Conservation (phyloP, 2,888 invertebrate species). For the Rhagonycha lutea region DNA sequence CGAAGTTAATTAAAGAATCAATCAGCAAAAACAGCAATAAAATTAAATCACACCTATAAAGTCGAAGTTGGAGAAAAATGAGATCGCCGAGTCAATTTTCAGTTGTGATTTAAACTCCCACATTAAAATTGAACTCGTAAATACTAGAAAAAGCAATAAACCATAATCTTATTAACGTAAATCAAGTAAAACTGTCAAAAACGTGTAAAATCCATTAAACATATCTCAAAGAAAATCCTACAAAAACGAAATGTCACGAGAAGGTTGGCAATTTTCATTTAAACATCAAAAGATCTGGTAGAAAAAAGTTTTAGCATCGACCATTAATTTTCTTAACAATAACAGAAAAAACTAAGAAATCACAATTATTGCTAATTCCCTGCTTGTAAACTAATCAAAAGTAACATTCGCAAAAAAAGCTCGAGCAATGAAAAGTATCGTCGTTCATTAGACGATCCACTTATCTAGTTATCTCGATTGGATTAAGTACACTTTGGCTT, state of each 20-base stretch:
- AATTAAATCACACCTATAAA: neutral
- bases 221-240: neutral
- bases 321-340: neutral
- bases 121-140: neutral
- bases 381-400: neutral
- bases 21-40: neutral
- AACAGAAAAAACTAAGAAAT: neutral
- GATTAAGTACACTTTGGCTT: conserved; percentile 10
- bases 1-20: neutral
- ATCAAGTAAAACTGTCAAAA: conserved; percentile 1
- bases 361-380: neutral
- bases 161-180: conserved; percentile 4
- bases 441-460: conserved; percentile 21
- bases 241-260: neutral
- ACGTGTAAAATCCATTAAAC: neutral
- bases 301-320: neutral
- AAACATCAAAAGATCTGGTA: neutral
- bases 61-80: neutral
- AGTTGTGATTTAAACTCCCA: neutral
- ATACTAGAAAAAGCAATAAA: neutral
- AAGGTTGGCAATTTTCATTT: neutral
- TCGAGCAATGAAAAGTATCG: conserved; percentile 15
- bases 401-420: neutral
- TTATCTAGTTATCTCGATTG: conserved; percentile 22
- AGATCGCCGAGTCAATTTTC: neutral